Base-by-base conservation (phyloP, 2,797 vertebrate species). In the Siniperca undulata region DNA sequence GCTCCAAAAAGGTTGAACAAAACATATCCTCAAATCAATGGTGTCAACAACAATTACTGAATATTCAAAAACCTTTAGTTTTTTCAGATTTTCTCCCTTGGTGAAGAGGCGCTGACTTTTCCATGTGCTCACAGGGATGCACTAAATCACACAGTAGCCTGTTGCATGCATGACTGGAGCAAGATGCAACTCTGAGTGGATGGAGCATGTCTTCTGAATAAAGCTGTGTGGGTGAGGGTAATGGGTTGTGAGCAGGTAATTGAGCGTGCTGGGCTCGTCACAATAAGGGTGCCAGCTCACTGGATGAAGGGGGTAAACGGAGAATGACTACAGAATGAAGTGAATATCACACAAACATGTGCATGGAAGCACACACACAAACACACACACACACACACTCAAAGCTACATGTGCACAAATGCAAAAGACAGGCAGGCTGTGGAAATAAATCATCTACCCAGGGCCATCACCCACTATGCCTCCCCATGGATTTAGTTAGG, bases 231-330 rank as follows among this genome's bases (percentile, higher is more conserved):
- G 88, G 56, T 79, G 85, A 79, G 56, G 77, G 80, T 92, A 88
- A 91, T 86, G 86, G 82, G 56, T 80, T 84, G 82, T 83, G 89
- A 88, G 74, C 17, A 34, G 80, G 83, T 87, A 93, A 92, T 89
- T 88, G 77, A 85, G 88, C 60, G 7, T 11, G 52, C 71, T 8
- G 44, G 66, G 70, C 58, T 69, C 2, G 74, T 82, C 74, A 86
- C 86, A 92, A 86, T 80, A 78, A 81, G 53, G 48, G 74, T 78
- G 69, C 74, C 80, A 67, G 72, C 78, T 74, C 74, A 59, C 40
- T 64, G 74, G 58, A 64, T 88, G 71, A 59, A 20, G 66, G 66
- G 58, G 53, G 78, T 65, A 60, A 85, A 79, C 4, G 30, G 71
- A 55, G 46, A 81, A 55, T 44, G 77, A 80, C 75, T 56, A 44